A percentile compares a stretch with the other conserved stretches of the same genome.
phyloP scores from a whole-genome alignment of 2,797 vertebrate genomes.

The Crenichthys baileyi region DNA sequence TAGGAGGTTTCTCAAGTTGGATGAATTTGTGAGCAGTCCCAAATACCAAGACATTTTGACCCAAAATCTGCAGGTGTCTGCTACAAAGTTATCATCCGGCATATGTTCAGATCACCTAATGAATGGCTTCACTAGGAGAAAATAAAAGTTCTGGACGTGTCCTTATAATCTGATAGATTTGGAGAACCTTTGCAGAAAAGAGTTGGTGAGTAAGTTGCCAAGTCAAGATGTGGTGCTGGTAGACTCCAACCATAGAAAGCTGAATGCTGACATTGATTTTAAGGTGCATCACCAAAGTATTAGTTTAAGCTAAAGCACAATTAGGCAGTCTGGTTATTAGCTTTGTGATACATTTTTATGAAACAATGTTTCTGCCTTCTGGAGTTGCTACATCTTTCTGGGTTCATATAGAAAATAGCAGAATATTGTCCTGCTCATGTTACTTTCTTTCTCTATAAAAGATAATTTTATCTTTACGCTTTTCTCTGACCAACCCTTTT shows the following conservation, averaged over 20 bases:
- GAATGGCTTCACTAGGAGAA: not conserved
- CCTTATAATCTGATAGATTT: not conserved
- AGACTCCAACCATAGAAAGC: not conserved
- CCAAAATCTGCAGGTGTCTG: too few species aligned
- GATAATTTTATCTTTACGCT: conserved; percentile 6
- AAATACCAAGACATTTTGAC: too few species aligned
- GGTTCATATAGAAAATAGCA: conserved; percentile 19
- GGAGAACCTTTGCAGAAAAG: not conserved
- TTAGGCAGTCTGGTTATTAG: too few species aligned
- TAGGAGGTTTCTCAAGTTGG: too few species aligned
- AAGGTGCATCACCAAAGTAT: not conserved
- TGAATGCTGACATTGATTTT: not conserved
- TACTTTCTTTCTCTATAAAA: conserved; percentile 52
- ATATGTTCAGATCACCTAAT: not conserved
- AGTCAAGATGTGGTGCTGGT: not conserved
- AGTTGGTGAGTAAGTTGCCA: not conserved
- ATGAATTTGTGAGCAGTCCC: too few species aligned
- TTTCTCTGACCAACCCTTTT: conserved; percentile 49
- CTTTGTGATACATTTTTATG: not conserved
- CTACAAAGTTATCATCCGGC: too few species aligned
- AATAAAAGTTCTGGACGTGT: not conserved
- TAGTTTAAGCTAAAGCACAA: not conserved
- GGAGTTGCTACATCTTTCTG: conserved; percentile 1
- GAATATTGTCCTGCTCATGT: not conserved
- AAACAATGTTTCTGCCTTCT: not conserved